Evolutionary conservation across 1,140 invertebrate genomes (phyloP).

Genomic region (Drosophila nannoptera): DNA sequence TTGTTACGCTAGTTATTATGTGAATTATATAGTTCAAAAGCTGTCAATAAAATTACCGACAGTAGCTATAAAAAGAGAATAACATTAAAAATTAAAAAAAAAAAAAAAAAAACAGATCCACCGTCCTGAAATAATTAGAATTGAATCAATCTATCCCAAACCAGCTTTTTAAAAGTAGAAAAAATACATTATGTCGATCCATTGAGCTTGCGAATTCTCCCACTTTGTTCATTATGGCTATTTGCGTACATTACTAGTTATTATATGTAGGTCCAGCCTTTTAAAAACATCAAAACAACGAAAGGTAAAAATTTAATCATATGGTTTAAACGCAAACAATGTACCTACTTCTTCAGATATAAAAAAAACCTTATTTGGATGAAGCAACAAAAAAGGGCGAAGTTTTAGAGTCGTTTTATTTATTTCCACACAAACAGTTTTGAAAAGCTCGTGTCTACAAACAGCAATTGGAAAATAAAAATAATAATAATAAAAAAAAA

Average conservation of each 20-base stretch:
- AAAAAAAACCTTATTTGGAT: too few relatives aligned
- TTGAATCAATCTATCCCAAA: not conserved
- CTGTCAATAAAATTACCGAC: not conserved
- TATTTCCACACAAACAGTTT: not conserved
- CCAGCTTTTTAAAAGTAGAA: not conserved
- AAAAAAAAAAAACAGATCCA: slow-evolving; percentile 11
- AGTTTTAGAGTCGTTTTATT: not conserved
- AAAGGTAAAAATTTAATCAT: too few relatives aligned
- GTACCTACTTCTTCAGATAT: too few relatives aligned
- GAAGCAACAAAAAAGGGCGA: slow-evolving; percentile 14
- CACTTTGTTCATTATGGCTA: slow-evolving; percentile 9
- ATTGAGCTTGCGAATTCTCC: slow-evolving; percentile 25
- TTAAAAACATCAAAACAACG: too few relatives aligned
- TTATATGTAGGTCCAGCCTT: too few relatives aligned
- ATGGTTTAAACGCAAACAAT: too few relatives aligned
- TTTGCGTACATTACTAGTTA: too few relatives aligned
- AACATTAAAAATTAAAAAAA: not conserved
- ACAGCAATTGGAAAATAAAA: not conserved
- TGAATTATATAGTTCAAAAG: slow-evolving; percentile 16
- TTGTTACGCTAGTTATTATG: slow-evolving; percentile 55
- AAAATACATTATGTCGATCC: slow-evolving; percentile 20
- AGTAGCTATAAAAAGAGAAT: slow-evolving; percentile 6
- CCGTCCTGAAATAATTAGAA: slow-evolving; percentile 13
- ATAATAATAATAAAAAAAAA: slow-evolving; percentile 15
- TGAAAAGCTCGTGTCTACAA: slow-evolving; percentile 34